phyloP scores from a whole-genome alignment of 1,140 invertebrate species.

The Philaenus spumarius region DNA sequence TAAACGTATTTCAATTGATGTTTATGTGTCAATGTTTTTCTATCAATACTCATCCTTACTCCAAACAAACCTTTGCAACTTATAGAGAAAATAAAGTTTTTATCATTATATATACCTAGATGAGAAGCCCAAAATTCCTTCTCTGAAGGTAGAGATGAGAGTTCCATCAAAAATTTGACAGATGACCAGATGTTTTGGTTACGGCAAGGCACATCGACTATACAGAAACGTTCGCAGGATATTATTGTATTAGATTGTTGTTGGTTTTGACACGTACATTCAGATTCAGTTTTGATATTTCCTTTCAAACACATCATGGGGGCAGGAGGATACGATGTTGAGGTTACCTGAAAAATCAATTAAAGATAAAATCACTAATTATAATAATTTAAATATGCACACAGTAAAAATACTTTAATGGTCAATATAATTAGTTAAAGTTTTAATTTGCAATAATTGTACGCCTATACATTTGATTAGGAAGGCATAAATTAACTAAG shows the following conservation, averaged over 20 bases:
- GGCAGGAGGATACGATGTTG: neutral
- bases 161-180: neutral
- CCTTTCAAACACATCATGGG: neutral
- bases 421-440: too few species aligned
- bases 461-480: too few species aligned
- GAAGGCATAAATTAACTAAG: too few species aligned
- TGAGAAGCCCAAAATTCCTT: constrained; percentile 5
- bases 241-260: neutral
- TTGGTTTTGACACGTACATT: neutral
- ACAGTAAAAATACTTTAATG: too few species aligned
- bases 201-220: neutral
- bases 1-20: too few species aligned
- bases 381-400: too few species aligned
- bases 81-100: neutral
- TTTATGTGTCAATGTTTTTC: too few species aligned
- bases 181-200: constrained; percentile 1
- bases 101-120: neutral
- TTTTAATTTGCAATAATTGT: too few species aligned
- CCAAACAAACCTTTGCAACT: too few species aligned
- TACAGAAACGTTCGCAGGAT: neutral
- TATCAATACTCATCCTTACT: too few species aligned
- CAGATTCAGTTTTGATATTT: neutral
- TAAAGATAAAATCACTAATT: too few species aligned
- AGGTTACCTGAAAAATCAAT: neutral
- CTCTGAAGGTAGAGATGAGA: neutral